Conservation (phyloP, 2,113 vertebrate genomes). For the Neolamprologus sp. region DNA sequence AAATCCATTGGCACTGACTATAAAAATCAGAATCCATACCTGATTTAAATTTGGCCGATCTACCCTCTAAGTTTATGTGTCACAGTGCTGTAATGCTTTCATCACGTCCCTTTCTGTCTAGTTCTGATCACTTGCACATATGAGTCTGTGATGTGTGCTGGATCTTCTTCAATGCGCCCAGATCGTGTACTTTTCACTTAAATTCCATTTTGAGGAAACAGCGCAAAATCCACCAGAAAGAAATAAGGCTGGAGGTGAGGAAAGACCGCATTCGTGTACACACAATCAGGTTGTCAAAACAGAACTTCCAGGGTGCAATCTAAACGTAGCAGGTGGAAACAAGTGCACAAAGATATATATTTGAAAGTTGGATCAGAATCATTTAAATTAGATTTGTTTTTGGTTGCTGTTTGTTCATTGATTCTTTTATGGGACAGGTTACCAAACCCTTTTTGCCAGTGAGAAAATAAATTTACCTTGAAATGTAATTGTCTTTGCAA, state of each 20-base stretch:
- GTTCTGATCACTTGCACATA: neutral
- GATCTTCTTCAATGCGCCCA: neutral
- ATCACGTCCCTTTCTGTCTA: neutral
- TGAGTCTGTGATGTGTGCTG: neutral
- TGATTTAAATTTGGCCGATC: neutral
- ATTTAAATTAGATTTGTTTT: neutral
- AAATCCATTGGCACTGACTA: neutral
- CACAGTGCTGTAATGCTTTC: accelerated
- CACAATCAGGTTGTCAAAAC: neutral
- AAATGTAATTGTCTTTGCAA: neutral
- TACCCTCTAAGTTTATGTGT: neutral
- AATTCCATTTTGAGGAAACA: neutral
- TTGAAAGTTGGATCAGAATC: neutral
- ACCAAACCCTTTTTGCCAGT: neutral
- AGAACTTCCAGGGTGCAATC: neutral
- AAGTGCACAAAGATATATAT: neutral
- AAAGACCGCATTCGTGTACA: too few species aligned
- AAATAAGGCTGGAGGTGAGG: neutral
- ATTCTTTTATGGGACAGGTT: neutral
- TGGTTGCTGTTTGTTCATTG: neutral
- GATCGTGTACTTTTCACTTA: neutral
- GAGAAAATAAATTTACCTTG: neutral
- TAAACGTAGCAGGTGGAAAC: neutral
- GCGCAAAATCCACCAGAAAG: neutral
- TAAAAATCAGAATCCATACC: neutral